Percentiles rank a stretch among this genome's conserved stretches.
Evolutionary conservation across 64 coral and sea anemone genomes (phyloP).

Genomic region (Cladopsammia gracilis): DNA sequence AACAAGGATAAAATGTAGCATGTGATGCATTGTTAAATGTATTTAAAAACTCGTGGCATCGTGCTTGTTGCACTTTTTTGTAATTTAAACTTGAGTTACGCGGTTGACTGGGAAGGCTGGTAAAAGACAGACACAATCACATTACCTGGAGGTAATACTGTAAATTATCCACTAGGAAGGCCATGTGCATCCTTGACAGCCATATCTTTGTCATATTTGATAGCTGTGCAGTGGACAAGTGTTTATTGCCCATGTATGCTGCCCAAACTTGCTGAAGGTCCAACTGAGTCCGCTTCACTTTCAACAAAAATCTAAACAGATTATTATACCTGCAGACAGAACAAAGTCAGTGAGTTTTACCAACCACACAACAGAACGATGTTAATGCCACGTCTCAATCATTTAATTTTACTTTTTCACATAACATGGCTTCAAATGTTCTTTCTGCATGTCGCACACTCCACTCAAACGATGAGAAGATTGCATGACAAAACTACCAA

Average conservation of each 20-base stretch:
- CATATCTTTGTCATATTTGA: constrained; percentile 81
- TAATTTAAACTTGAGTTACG: too few relatives aligned
- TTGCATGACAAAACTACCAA: too few relatives aligned
- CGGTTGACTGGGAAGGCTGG: not conserved
- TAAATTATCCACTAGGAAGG: constrained; percentile 94
- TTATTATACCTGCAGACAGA: constrained; percentile 83
- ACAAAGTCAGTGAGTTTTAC: not conserved
- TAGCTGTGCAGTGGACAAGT: constrained; percentile 38
- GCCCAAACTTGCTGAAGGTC: constrained; percentile 95
- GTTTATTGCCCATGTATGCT: constrained; percentile 79
- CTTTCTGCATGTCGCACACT: too few relatives aligned
- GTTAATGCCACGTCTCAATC: too few relatives aligned
- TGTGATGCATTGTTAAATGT: too few relatives aligned
- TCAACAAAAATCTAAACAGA: constrained; percentile 92
- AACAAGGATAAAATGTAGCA: too few relatives aligned
- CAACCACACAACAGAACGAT: too few relatives aligned
- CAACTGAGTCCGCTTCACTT: constrained; percentile 95
- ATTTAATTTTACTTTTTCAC: too few relatives aligned
- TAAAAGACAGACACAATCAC: not conserved
- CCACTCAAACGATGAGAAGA: too few relatives aligned
- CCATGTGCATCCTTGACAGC: constrained; percentile 99
- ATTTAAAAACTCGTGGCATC: too few relatives aligned
- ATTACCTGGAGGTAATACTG: constrained; percentile 98
- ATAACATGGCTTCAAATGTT: too few relatives aligned
- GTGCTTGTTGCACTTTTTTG: too few relatives aligned